Conservation (phyloP, 2,888 invertebrate species). For the Arrhopalites spinosus region DNA sequence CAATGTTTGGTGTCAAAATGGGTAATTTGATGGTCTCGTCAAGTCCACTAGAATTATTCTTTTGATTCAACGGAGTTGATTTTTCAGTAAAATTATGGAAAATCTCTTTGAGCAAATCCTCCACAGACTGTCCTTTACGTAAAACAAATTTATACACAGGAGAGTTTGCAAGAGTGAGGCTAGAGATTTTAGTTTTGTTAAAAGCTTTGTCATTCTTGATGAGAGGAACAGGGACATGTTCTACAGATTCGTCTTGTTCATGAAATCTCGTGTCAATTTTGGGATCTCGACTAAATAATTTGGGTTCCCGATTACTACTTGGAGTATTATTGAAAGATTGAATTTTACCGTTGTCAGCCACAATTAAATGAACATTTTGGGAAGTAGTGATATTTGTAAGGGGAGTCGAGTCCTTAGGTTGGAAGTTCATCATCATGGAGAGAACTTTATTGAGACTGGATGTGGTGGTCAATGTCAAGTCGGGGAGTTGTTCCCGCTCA, state of each 20-base stretch:
- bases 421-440: conserved; percentile 53
- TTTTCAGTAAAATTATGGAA: conserved; percentile 54
- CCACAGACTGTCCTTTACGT: conserved; percentile 57
- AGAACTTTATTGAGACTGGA: conserved; percentile 53
- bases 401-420: conserved; percentile 4
- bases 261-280: conserved; percentile 53
- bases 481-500: conserved; percentile 28
- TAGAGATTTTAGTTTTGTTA: conserved; percentile 33
- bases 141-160: conserved; percentile 58
- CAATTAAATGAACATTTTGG: conserved; percentile 52
- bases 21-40: not conserved
- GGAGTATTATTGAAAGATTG: not conserved
- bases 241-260: conserved; percentile 29
- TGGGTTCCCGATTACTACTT: conserved; percentile 36
- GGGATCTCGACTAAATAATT: conserved; percentile 43
- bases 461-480: conserved; percentile 44
- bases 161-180: conserved; percentile 45
- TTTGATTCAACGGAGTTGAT: not conserved
- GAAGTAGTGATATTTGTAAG: conserved; percentile 34
- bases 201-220: conserved; percentile 22
- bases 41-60: not conserved
- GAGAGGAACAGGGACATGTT: conserved; percentile 51
- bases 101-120: conserved; percentile 57
- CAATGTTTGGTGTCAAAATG: not conserved
- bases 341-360: conserved; percentile 41